These are phyloP conservation scores for Lucilia sericata DNA, from an alignment of 1,140 invertebrate genomes.

Conservation along the genomic window DNA sequence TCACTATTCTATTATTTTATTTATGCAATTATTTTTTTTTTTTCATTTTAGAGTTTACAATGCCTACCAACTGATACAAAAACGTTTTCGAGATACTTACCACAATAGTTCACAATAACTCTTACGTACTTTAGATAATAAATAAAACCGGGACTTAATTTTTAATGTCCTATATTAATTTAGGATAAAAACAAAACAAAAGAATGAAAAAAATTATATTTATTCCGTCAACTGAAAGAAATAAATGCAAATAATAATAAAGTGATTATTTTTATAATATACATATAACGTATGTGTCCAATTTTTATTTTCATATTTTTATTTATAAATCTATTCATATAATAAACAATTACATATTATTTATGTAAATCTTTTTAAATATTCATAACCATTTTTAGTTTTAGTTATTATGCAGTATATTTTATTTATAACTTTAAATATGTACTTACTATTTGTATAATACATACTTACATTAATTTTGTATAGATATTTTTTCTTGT, in stretches of 20 bases:
- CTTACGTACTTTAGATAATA: neutral
- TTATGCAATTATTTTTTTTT: conserved; percentile 40
- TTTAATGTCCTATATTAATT: neutral
- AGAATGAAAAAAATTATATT: conserved; percentile 25
- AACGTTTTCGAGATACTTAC: conserved; percentile 77
- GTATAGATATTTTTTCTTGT: neutral
- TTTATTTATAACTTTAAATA: too few relatives aligned
- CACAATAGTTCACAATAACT: conserved; percentile 57
- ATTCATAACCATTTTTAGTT: too few relatives aligned
- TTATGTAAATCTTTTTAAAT: neutral
- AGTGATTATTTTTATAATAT: neutral
- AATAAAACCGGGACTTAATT: conserved; percentile 1
- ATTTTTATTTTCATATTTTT: neutral
- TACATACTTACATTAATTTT: neutral
- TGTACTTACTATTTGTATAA: too few relatives aligned
- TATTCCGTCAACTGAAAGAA: conserved; percentile 15
- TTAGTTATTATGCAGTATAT: too few relatives aligned
- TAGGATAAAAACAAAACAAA: conserved; percentile 21
- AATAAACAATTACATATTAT: neutral
- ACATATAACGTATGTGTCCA: neutral
- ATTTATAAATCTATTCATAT: neutral
- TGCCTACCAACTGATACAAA: conserved; percentile 78
- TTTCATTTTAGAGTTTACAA: conserved; percentile 71
- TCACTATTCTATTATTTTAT: too few relatives aligned
- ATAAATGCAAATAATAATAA: neutral